Evolutionary conservation across 2,797 vertebrate genomes (phyloP).

Genomic region (Hyperoplus lanceolatus): DNA sequence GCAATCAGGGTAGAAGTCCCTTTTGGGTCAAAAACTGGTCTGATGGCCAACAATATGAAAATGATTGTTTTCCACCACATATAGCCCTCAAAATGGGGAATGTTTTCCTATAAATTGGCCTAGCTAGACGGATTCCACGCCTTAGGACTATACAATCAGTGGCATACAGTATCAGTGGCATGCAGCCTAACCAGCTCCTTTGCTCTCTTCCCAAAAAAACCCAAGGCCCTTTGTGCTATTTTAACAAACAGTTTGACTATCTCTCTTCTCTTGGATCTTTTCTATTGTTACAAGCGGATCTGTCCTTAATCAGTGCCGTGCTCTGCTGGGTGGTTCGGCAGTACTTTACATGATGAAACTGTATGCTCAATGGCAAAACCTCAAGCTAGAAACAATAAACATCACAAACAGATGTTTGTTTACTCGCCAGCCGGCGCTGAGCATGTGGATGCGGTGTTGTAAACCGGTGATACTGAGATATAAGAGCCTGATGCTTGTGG

Average conservation of each 20-base stretch:
- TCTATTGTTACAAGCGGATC: conserved; percentile 72
- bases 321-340: conserved; percentile 60
- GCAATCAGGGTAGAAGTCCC: conserved; percentile 27
- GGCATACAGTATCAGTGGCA: conserved; percentile 53
- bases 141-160: conserved; percentile 44
- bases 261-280: conserved; percentile 35
- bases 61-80: conserved; percentile 40
- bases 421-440: conserved; percentile 63
- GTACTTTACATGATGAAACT: conserved; percentile 70
- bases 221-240: conserved; percentile 34
- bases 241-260: conserved; percentile 32
- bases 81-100: conserved; percentile 25
- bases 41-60: conserved; percentile 39
- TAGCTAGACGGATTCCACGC: conserved; percentile 41
- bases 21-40: conserved; percentile 21
- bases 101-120: conserved; percentile 21
- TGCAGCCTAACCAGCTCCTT: conserved; percentile 27
- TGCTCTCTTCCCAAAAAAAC: conserved; percentile 21
- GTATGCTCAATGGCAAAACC: conserved; percentile 71
- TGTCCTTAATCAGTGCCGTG: conserved; percentile 72
- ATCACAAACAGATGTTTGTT: conserved; percentile 80
- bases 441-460: conserved; percentile 71
- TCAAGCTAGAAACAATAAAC: conserved; percentile 80
- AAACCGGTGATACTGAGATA: conserved; percentile 62
- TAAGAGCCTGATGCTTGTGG: conserved; percentile 59